Evolutionary conservation across 1,140 invertebrate genomes (phyloP), one percentile per base, ranked within the genome.

Genomic region (Drosophila repleta): DNA sequence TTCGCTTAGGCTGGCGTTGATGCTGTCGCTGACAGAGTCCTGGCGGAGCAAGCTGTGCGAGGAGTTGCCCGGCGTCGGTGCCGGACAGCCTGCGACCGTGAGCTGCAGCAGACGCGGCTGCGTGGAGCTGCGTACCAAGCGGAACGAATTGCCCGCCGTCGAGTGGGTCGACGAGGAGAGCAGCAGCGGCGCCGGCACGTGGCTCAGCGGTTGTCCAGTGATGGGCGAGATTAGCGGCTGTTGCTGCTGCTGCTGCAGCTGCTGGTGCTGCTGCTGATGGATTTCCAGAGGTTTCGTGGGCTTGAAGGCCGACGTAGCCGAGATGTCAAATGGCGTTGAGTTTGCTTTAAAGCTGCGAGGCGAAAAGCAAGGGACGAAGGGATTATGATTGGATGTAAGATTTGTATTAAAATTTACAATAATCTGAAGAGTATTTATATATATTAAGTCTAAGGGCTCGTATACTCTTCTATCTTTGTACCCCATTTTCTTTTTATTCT

Each of bases 271-370:
- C 18, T 49, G 49, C 11, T 35, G 32, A 35, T 35, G 32, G 11
- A 35, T 35, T 35, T 90, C 89, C 74, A 90, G 57, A 39, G 78
- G 81, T 56, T 85, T 90, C 55, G 89, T 89, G 49, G 88, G 89
- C 74, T 85, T 90, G 15, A 90, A 90, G 26, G 89, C 89, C 55
- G 89, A 90, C 41, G 81, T 66, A 57, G 74, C 71, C 64, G 84
- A 89, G 66, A 88, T 88, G 72, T 83, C 84, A 39, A 89, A 83
- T 66, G 89, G 80, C 74, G 88, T 79, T 45, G 79, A 79, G 67
- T 79, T 90, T 58, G 81, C 85, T 90, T 90, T 90, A 35, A 90
- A 90, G 89, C 89, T 90, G 72, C n/a, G 74, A 20, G 10, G 17
- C 48, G 17, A 37, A 5, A 17, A 37, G 29, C n/a, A 35, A 7